Conservation (phyloP, 2,113 vertebrate genomes). For the Perca fluviatilis region DNA sequence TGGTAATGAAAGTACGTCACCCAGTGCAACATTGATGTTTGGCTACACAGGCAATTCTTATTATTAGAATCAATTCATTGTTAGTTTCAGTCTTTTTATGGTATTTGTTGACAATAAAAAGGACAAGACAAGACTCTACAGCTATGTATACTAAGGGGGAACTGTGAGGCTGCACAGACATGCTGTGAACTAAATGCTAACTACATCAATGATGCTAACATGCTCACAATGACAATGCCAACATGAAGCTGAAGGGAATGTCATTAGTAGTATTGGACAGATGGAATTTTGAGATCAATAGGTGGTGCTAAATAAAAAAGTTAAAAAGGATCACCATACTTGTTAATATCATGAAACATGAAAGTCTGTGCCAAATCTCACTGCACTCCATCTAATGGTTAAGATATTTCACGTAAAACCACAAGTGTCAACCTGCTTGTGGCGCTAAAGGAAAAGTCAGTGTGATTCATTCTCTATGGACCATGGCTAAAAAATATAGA, state of each 20-base stretch:
- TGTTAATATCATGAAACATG: not conserved
- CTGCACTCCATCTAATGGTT: not conserved
- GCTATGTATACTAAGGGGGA: not conserved
- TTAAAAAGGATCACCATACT: not conserved
- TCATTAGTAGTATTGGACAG: not conserved
- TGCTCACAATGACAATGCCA: not conserved
- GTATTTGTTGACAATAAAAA: not conserved
- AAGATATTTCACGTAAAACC: not conserved
- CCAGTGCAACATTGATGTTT: not conserved
- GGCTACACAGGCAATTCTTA: not conserved
- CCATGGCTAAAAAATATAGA: not conserved
- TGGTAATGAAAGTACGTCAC: not conserved
- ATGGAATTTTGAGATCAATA: not conserved
- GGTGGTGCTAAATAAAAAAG: not conserved
- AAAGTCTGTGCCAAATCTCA: not conserved
- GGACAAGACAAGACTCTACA: not conserved
- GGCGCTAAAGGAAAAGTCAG: not conserved
- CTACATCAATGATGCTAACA: not conserved
- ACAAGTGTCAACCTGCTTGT: not conserved
- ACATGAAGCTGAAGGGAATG: not conserved
- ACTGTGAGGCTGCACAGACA: not conserved
- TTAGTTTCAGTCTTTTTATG: not conserved
- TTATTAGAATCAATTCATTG: not conserved
- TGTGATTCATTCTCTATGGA: not conserved
- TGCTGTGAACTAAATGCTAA: not conserved